Conservation (phyloP, 1,140 invertebrate genomes). For the Scylla paramamosain region DNA sequence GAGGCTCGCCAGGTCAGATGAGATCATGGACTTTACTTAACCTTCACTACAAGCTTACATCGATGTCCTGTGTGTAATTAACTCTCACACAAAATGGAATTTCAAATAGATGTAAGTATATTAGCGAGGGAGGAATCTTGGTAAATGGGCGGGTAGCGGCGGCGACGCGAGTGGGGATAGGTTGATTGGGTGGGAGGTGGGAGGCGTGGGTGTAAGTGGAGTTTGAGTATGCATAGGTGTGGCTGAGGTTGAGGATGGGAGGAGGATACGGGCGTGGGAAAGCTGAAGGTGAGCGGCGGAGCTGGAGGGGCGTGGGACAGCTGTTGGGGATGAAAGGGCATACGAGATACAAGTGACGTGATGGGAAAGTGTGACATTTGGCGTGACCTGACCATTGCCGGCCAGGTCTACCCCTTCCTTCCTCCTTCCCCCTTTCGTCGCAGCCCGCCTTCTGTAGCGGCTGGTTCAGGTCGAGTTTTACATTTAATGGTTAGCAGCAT, state of each 20-base stretch:
- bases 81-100: too few species aligned
- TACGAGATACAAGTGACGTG: neutral
- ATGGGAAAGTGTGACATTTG: neutral
- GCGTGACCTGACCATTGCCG: slow-evolving; percentile 8
- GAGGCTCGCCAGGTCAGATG: neutral
- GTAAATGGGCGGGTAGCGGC: too few species aligned
- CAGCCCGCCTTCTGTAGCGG: neutral
- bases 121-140: too few species aligned
- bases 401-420: neutral
- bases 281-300: neutral
- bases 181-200: neutral
- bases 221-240: neutral
- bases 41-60: neutral
- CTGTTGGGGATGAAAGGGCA: neutral
- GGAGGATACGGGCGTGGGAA: neutral
- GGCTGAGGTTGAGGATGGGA: neutral
- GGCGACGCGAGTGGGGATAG: neutral
- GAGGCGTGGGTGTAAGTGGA: neutral
- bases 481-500: too few species aligned
- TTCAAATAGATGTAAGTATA: too few species aligned
- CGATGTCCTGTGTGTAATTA: neutral
- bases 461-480: neutral
- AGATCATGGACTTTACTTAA: neutral
- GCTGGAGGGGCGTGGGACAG: neutral
- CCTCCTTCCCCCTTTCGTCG: neutral